Conservation (phyloP, 2,888 invertebrate species). For the Drosophila neutralis region DNA sequence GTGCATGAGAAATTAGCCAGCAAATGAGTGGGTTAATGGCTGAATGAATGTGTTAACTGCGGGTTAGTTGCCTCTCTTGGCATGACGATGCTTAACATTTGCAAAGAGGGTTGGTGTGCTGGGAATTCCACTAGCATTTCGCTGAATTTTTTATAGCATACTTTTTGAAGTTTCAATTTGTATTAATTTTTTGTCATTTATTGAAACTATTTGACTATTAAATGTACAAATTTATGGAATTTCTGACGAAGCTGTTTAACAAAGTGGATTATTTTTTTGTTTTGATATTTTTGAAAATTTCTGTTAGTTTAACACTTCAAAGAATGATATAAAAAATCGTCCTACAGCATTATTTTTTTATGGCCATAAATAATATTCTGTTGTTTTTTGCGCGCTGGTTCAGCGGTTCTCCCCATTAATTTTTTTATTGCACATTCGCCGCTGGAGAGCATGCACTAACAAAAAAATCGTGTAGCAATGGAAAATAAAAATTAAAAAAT, state of each 20-base stretch:
- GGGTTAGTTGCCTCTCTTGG: neutral
- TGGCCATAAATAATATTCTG: neutral
- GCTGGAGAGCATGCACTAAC: conserved; percentile 53
- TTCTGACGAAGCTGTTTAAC: neutral
- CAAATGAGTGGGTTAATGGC: conserved; percentile 26
- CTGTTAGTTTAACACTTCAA: neutral
- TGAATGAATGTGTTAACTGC: conserved; percentile 7
- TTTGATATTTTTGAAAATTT: neutral
- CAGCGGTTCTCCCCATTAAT: neutral
- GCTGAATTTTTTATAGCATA: conserved; percentile 5
- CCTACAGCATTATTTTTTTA: neutral
- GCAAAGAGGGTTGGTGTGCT: neutral
- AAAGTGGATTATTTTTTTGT: no score
- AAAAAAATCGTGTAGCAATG: conserved; percentile 14
- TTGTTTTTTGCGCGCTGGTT: neutral
- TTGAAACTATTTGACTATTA: neutral
- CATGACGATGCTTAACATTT: neutral
- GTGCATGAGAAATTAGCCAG: conserved; percentile 47
- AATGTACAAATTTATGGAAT: neutral
- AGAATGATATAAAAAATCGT: conserved; percentile 2
- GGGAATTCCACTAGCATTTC: neutral
- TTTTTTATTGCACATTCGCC: conserved; percentile 3
- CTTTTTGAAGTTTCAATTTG: neutral
- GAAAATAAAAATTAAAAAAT: conserved; percentile 1
- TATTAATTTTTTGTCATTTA: neutral